These are phyloP conservation scores for Sesamia nonagrioides DNA, from an alignment of 1,140 invertebrate genomes.

Conservation along the genomic window DNA sequence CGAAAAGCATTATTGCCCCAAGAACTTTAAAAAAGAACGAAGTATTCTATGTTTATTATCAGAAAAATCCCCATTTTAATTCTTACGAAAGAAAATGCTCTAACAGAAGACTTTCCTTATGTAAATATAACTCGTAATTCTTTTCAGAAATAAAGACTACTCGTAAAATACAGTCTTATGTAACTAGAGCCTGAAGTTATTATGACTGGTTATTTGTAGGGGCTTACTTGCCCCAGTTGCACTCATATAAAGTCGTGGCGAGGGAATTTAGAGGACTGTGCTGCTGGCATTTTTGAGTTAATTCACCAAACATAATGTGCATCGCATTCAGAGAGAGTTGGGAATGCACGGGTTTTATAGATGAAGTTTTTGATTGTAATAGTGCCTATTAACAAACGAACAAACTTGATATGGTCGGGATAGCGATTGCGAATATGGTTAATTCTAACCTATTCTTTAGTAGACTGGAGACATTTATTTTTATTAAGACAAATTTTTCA, in stretches of 20 bases:
- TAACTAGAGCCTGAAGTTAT: slow-evolving; percentile 24
- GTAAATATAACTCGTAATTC: not conserved
- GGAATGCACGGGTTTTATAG: not conserved
- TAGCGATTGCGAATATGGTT: too few species aligned
- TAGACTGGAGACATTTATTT: too few species aligned
- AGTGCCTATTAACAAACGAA: not conserved
- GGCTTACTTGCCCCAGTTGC: slow-evolving; percentile 23
- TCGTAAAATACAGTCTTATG: slow-evolving; percentile 22
- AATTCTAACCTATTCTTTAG: too few species aligned
- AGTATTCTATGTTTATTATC: too few species aligned
- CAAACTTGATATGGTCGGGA: too few species aligned
- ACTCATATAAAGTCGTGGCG: slow-evolving; percentile 30
- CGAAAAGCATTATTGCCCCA: too few species aligned
- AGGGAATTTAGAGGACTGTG: slow-evolving; percentile 24
- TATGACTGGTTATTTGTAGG: slow-evolving; percentile 34
- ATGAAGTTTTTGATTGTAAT: not conserved
- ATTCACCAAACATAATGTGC: slow-evolving; percentile 41
- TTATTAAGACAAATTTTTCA: too few species aligned
- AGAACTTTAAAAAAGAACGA: too few species aligned
- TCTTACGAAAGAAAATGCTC: too few species aligned
- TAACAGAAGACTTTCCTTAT: not conserved
- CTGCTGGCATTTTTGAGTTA: slow-evolving; percentile 36
- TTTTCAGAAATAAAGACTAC: slow-evolving; percentile 28
- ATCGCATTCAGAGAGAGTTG: slow-evolving; percentile 19
- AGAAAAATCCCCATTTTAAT: too few species aligned